Evolutionary conservation across 1,140 invertebrate genomes (phyloP).

Genomic region (Brachionus manjavacas): DNA sequence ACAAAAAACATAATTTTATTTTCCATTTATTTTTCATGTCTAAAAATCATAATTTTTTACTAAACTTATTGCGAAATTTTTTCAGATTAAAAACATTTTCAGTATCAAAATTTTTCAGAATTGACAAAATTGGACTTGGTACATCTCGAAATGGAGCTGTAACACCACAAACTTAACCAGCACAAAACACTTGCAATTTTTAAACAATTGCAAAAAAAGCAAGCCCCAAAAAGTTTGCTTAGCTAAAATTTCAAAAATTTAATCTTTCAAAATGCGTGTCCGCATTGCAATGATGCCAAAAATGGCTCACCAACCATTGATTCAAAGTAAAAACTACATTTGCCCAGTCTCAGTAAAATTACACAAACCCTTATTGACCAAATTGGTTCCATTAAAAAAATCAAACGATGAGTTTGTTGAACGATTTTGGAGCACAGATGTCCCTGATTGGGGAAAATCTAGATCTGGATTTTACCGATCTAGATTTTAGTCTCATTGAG

Average conservation of each 20-base stretch:
- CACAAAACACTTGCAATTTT: constrained; percentile 2
- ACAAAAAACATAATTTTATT: not conserved
- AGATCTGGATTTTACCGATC: constrained; percentile 10
- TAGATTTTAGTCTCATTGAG: constrained; percentile 1
- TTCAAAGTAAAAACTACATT: not conserved
- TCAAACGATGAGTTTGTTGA: not conserved
- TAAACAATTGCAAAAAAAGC: not conserved
- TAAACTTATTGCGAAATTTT: not conserved
- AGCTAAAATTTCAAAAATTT: not conserved
- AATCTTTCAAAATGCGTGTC: constrained; percentile 5
- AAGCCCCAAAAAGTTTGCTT: not conserved
- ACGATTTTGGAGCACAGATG: constrained; percentile 26
- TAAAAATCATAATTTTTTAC: not conserved
- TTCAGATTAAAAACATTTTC: not conserved
- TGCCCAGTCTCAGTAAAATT: not conserved
- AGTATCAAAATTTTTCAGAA: not conserved
- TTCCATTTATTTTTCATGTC: not conserved
- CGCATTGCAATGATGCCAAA: constrained; percentile 12
- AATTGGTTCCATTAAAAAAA: not conserved
- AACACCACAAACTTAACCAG: not conserved
- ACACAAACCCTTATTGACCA: not conserved
- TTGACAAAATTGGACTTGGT: not conserved
- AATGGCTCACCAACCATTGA: constrained; percentile 30
- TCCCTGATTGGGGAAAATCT: not conserved
- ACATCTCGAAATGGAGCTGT: not conserved